These are phyloP conservation scores for Brevimyrus niger DNA, from an alignment of 2,113 vertebrate genomes.

Conservation along the genomic window DNA sequence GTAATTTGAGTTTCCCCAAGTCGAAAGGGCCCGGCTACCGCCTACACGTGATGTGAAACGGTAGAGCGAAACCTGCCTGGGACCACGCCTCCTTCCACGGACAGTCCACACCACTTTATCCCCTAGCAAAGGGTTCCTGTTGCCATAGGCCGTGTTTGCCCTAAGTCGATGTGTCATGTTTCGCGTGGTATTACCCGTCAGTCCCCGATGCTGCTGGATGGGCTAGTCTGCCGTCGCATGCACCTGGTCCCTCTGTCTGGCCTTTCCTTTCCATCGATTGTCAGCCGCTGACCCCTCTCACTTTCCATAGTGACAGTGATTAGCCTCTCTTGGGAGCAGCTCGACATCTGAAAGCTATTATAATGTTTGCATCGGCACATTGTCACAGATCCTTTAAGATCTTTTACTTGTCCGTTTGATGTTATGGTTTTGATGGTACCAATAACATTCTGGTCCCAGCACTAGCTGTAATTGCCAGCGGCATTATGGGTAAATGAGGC, in stretches of 20 bases:
- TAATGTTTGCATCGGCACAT: background rate
- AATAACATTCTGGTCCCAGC: background rate
- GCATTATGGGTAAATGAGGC: background rate
- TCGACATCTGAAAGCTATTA: background rate
- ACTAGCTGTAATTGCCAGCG: background rate
- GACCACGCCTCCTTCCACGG: slow-evolving; percentile 44
- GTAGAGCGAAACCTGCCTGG: slow-evolving; percentile 48
- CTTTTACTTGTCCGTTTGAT: background rate
- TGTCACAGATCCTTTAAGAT: background rate
- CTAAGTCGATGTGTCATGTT: background rate
- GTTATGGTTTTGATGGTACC: background rate
- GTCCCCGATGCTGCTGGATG: background rate
- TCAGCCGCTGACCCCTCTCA: background rate
- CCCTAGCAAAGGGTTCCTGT: background rate
- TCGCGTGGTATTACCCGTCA: background rate
- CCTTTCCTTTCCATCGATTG: background rate
- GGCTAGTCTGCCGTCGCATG: background rate
- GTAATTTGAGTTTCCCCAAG: slow-evolving; percentile 38
- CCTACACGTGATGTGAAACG: slow-evolving; percentile 49
- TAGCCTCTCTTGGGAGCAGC: background rate
- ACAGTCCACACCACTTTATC: slow-evolving; percentile 37
- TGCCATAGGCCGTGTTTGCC: background rate
- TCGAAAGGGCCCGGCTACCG: slow-evolving; percentile 42
- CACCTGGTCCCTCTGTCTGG: background rate
- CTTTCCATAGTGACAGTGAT: background rate